Conservation (phyloP, 2,797 vertebrate genomes). For the Tiaroga cobitis region DNA sequence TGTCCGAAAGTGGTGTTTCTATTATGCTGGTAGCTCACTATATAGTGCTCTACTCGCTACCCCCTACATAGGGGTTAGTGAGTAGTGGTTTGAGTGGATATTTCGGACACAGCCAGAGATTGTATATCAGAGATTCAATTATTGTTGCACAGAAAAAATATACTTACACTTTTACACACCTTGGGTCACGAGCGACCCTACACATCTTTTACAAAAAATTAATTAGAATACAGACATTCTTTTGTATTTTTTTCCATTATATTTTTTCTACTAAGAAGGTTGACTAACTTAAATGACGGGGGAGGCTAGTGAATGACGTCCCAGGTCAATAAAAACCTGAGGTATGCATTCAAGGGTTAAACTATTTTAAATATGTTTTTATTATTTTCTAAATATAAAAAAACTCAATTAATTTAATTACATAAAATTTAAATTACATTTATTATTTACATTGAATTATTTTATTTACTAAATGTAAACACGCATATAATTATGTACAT, state of each 20-base stretch:
- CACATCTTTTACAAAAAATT: background rate
- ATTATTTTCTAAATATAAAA: background rate
- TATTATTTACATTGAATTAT: too few species aligned
- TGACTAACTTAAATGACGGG: background rate
- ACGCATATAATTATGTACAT: too few species aligned
- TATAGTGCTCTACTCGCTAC: too few species aligned
- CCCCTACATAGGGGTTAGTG: too few species aligned
- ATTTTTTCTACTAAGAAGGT: background rate
- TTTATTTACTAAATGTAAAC: background rate
- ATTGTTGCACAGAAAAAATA: background rate
- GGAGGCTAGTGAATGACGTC: background rate
- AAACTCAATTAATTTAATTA: too few species aligned
- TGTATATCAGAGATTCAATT: background rate
- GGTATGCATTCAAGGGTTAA: background rate
- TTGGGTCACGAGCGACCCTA: accelerated
- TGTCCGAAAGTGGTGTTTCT: too few species aligned
- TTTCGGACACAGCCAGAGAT: too few species aligned
- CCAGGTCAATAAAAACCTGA: background rate
- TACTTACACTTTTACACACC: background rate
- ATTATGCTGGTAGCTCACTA: too few species aligned
- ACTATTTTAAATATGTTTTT: background rate
- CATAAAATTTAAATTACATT: too few species aligned
- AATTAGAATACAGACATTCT: background rate
- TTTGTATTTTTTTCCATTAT: background rate
- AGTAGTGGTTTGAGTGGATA: too few species aligned